Base-by-base conservation (phyloP, 92 coral and sea anemone species). In the Siderastrea siderea region DNA sequence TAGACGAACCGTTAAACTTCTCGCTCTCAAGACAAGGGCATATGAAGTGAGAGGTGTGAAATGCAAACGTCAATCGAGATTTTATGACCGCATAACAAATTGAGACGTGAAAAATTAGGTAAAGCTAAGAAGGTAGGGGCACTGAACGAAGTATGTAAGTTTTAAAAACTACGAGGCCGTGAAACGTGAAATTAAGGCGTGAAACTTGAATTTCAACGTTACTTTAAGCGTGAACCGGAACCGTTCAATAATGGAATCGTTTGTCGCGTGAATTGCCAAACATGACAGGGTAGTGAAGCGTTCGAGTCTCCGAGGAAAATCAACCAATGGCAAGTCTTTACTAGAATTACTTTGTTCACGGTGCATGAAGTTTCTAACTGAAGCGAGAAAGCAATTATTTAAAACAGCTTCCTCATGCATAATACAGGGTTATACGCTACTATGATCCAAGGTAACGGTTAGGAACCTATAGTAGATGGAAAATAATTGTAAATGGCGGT, bases 401-500 rank as follows among this genome's bases (percentile, higher is more conserved):
- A 1, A 84, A 84, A 74, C 49, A 84, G 72, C 47, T 62, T 51
- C 26, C 60, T 84, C 80, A 60, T 72, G 80, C 71, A 72, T 73
- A 13, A 72, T 47, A 73, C 49, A 83, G 38, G 4, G 51, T 83
- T 53, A 83, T 43, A 74, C 87, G 87, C 81, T 50, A 10, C 5
- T 49, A 73, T 74, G 74, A 50, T 6, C 66, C 43, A 13, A n/a
- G 4, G 63, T 0, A 19, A 74, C 63, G 46, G 57, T 14, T 45
- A 14, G 16, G 17, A 71, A 71, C n/a, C 49, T 47, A 19, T 14
- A 26, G 48, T 10, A 7, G 81, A 74, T 62, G 63, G 63, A 60
- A 48, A 50, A 7, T 11, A n/a, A 47, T 13, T 9, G 54, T 47
- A 5, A 58, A 9, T 13, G 57, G 12, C 16, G 7, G 12, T 53